Evolutionary conservation across 1,140 invertebrate genomes (phyloP), one percentile per base, ranked within the genome.

Genomic region (Drosophila tropicalis): DNA sequence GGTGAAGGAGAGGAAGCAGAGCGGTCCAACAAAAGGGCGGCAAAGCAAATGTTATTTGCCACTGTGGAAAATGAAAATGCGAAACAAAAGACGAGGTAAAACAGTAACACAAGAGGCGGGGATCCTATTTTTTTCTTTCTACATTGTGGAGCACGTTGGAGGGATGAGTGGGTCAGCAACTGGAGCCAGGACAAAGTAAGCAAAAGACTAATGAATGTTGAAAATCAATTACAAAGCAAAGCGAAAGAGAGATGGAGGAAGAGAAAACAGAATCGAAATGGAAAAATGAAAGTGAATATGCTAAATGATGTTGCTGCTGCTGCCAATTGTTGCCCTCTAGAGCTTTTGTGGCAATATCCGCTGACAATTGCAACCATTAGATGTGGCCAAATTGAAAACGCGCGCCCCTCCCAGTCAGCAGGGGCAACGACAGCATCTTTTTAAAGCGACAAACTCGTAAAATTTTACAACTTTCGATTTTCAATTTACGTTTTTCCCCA

Each of bases 401-500:
- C 44, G 44, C 17, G 17, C 22, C 22, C 22, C 3, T 3, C 29
- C 29, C 5, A 5, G 7, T 51, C 44, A 22, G 44, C 44, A 17
- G 2, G 7, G 6, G 44, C 15, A 17, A 47, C 44, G 19, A 3
- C 44, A 22, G 4, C 44, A 22, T 12, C 9, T 22, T 51, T 51
- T 51, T 51, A 51, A 51, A 51, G 41, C 36, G 29, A 34, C 68
- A 40, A 54, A 67, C 64, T 67, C 65, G 61, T 87, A 77, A 89
- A 83, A 87, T 81, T 89, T 89, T 61, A 72, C 73, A 81, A 84
- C 80, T 89, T 84, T 89, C 80, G 73, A 77, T 84, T 84, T 89
- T 81, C 84, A 73, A 89, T 89, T 78, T 81, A 69, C 22, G 62
- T 71, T 60, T 54, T 65, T 51, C 60, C 17, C 4, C 9, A 22